Conservation (phyloP, 2,888 invertebrate species). For the Lithophane ornitopus region DNA sequence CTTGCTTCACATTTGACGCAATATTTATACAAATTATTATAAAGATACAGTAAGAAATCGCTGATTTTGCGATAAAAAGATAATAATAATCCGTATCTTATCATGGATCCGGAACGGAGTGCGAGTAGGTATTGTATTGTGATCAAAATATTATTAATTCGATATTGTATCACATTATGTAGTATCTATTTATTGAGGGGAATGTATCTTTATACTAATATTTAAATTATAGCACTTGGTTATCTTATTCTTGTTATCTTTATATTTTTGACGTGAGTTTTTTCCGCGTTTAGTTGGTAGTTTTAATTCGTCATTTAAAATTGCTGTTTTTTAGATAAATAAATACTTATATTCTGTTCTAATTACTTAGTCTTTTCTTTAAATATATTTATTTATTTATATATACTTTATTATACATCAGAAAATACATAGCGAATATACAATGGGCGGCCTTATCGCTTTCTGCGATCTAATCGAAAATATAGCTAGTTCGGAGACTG, state of each 20-base stretch:
- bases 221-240: conserved; percentile 22
- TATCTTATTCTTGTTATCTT: conserved; percentile 16
- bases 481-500: too few species aligned
- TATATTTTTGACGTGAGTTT: background rate
- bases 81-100: conserved; percentile 34
- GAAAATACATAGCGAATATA: too few species aligned
- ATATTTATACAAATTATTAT: conserved; percentile 46
- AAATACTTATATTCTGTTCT: too few species aligned
- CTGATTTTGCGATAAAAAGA: conserved; percentile 41
- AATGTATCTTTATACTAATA: conserved; percentile 34
- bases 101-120: conserved; percentile 34
- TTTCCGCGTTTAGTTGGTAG: background rate
- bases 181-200: conserved; percentile 16
- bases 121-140: background rate
- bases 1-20: conserved; percentile 34
- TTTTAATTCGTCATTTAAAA: background rate
- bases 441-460: too few species aligned
- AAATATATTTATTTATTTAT: too few species aligned
- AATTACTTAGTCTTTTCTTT: too few species aligned
- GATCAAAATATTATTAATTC: conserved; percentile 37
- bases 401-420: too few species aligned
- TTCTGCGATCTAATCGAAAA: too few species aligned
- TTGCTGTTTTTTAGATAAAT: too few species aligned
- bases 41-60: conserved; percentile 38
- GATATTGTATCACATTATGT: conserved; percentile 17